Conservation (phyloP, 1,140 invertebrate genomes). For the Meloidogyne chitwoodi region DNA sequence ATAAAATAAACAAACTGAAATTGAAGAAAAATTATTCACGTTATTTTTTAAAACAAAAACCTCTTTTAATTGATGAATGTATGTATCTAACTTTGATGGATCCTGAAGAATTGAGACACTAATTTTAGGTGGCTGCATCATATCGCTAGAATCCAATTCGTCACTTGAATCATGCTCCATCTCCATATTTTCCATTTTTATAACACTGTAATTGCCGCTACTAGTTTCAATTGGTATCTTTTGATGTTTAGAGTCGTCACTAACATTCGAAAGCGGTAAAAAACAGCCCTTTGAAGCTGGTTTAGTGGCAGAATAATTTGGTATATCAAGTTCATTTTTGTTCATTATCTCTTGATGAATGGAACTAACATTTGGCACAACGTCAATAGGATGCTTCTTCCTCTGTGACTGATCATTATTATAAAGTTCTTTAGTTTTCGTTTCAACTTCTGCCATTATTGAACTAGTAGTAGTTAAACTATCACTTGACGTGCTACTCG, state of each 20-base stretch:
- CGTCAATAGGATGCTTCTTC: background rate
- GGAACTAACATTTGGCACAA: background rate
- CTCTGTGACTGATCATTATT: too few species aligned
- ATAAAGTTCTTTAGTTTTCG: background rate
- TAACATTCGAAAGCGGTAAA: background rate
- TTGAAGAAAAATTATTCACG: background rate
- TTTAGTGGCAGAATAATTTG: background rate
- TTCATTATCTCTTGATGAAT: background rate
- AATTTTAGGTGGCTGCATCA: conserved; percentile 6
- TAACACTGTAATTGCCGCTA: background rate
- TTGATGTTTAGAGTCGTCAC: background rate
- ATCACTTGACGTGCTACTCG: background rate
- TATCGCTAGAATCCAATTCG: background rate
- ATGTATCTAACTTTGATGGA: background rate
- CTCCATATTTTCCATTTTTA: background rate
- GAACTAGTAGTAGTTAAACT: background rate
- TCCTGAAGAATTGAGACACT: conserved; percentile 5
- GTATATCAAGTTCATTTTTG: background rate
- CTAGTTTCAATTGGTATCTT: too few species aligned
- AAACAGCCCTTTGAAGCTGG: background rate
- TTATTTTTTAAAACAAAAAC: background rate
- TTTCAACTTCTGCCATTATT: background rate
- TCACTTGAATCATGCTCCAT: background rate
- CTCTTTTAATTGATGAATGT: conserved; percentile 22
- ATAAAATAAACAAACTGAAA: conserved; percentile 9